phyloP scores from a whole-genome alignment of 2,888 invertebrate species.

The Nematopogon swammerdamellus region DNA sequence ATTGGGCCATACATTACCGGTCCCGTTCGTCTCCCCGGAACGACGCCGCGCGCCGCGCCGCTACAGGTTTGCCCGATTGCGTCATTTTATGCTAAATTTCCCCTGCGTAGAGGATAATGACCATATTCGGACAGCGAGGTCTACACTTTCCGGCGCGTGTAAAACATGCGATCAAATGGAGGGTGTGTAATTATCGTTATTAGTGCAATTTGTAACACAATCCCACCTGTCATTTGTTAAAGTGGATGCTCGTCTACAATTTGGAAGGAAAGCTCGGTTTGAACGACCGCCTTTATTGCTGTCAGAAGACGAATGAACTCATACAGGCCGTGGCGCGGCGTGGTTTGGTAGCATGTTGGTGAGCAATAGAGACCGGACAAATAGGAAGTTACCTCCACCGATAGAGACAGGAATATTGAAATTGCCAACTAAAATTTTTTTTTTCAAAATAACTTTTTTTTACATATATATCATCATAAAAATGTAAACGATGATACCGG shows the following conservation, averaged over 20 bases:
- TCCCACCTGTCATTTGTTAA: background rate
- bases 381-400: too few relatives aligned
- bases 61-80: background rate
- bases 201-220: background rate
- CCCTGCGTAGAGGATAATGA: background rate
- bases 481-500: too few relatives aligned
- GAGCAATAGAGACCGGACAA: too few relatives aligned
- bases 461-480: too few relatives aligned
- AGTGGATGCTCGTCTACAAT: background rate
- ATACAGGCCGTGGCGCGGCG: too few relatives aligned
- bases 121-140: background rate
- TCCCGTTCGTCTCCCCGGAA: background rate
- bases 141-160: background rate
- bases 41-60: background rate
- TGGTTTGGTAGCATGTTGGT: too few relatives aligned
- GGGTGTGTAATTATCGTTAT: background rate
- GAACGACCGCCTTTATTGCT: too few relatives aligned
- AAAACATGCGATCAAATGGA: background rate
- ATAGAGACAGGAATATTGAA: too few relatives aligned
- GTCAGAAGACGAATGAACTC: too few relatives aligned
- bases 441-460: too few relatives aligned
- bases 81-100: background rate
- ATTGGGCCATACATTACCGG: background rate
- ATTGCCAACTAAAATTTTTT: too few relatives aligned
- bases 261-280: too few relatives aligned